phyloP scores from a whole-genome alignment of 2,797 vertebrate species.

The Lacerta agilis region DNA sequence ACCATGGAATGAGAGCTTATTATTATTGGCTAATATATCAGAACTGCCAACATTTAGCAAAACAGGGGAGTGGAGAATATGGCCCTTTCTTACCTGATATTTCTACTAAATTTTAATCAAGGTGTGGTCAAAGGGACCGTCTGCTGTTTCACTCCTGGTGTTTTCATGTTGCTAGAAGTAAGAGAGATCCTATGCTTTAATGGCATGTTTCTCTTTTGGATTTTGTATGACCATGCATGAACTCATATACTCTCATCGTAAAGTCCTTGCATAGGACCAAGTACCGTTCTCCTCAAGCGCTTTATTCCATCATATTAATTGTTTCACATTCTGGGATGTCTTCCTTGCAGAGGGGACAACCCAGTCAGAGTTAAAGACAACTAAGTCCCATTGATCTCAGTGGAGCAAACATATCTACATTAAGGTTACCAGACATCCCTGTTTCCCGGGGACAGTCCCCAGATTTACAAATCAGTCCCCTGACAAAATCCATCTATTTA shows the following conservation, averaged over 20 bases:
- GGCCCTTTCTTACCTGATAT: no score
- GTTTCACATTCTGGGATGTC: slow-evolving; percentile 35
- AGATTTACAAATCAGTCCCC: no score
- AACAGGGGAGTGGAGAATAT: no score
- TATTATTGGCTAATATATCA: no score
- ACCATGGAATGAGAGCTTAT: background rate
- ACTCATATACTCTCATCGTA: no score
- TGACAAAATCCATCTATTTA: no score
- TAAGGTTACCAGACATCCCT: no score
- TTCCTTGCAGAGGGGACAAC: slow-evolving; percentile 11
- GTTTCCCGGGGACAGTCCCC: no score
- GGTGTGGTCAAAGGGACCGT: background rate
- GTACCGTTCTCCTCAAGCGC: slow-evolving; percentile 25
- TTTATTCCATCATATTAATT: slow-evolving; percentile 29
- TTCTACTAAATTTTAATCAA: no score
- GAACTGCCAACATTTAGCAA: no score
- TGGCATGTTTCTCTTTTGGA: background rate
- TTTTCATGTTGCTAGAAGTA: background rate
- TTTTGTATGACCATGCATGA: background rate
- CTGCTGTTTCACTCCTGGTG: background rate
- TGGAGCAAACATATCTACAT: background rate
- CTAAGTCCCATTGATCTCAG: background rate
- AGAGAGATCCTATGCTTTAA: background rate
- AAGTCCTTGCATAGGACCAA: slow-evolving; percentile 13
- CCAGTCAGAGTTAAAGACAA: background rate